Evolutionary conservation across 2,888 invertebrate genomes (phyloP).

Genomic region (Drosophila anomalata): DNA sequence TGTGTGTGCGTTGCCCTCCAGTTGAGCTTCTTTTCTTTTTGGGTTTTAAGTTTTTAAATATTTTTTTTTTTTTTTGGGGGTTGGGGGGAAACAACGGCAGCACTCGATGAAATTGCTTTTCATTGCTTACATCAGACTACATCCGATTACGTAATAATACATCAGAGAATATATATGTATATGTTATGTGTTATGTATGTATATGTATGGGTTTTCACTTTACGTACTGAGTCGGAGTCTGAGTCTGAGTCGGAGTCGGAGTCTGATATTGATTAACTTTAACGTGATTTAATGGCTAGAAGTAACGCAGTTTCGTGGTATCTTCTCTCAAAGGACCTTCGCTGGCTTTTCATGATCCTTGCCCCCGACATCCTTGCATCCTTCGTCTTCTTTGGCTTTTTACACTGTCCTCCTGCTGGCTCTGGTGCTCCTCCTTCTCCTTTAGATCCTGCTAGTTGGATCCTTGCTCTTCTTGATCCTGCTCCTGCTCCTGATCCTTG

Average conservation of each 20-base stretch:
- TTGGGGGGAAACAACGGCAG: neutral
- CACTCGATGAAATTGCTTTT: slow-evolving; percentile 65
- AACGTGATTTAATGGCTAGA: slow-evolving; percentile 25
- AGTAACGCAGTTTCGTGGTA: slow-evolving; percentile 29
- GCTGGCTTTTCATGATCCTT: slow-evolving; percentile 14
- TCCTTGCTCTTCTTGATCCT: too few relatives aligned
- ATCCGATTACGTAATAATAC: slow-evolving; percentile 45
- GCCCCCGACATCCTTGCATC: slow-evolving; percentile 6
- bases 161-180: slow-evolving; percentile 55
- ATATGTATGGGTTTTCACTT: slow-evolving; percentile 64
- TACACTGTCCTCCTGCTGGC: slow-evolving; percentile 22
- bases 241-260: slow-evolving; percentile 46
- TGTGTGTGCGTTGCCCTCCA: slow-evolving; percentile 45
- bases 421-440: neutral
- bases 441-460: neutral
- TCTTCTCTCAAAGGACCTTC: neutral
- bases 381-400: slow-evolving; percentile 25
- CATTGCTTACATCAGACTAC: slow-evolving; percentile 46
- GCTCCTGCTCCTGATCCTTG: neutral
- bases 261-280: slow-evolving; percentile 40
- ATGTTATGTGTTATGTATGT: slow-evolving; percentile 50
- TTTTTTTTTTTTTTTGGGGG: neutral
- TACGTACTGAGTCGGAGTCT: slow-evolving; percentile 36
- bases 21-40: slow-evolving; percentile 1
- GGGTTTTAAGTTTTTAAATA: neutral